Evolutionary conservation across 92 coral and sea anemone species (phyloP), one percentile per base, ranked within the genome.

Genomic region (Phenganax stokvisi): DNA sequence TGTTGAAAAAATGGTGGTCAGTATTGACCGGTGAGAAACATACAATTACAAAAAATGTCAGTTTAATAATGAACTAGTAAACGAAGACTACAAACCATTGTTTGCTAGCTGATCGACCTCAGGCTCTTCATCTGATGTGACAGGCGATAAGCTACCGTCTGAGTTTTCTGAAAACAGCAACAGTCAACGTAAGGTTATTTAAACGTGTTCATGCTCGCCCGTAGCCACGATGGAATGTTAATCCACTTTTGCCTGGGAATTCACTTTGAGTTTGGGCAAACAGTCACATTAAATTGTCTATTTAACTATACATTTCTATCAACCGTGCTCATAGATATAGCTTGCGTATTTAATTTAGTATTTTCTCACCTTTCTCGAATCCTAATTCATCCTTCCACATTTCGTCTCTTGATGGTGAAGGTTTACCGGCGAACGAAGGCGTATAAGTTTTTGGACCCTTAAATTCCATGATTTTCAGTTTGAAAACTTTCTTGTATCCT

Each of bases 351-450:
- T 12, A 61, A 51, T n/a, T 3, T 25, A n/a, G 56, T 10, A 66
- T 30, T 15, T 10, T 12, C 86, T 67, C 74, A 93, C 97, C 97
- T 15, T 51, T 54, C 60, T 89, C 92, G 13, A 93, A 80, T 44
- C 98, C 98, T 8, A 93, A 74, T 76, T 93, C 90, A 81, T 88
- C 69, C 60, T 86, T 88, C 97, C 93, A 93, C 31, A 93, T 69
- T 76, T 93, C 97, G 6, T 88, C 89, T 79, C 98, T 85, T 30
- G 98, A 93, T 13, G 97, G 98, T 53, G 98, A 93, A 17, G 98
- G 98, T 28, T 89, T 89, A 53, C 90, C 89, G 8, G 81, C 69
- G 57, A 86, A 65, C 9, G 91, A 84, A 63, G 97, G 98, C 61
- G 73, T 89, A 86, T 88, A 93, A 72, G 91, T 64, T 92, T 89